Conservation (phyloP, 2,888 invertebrate genomes). For the Anoncus sp. region DNA sequence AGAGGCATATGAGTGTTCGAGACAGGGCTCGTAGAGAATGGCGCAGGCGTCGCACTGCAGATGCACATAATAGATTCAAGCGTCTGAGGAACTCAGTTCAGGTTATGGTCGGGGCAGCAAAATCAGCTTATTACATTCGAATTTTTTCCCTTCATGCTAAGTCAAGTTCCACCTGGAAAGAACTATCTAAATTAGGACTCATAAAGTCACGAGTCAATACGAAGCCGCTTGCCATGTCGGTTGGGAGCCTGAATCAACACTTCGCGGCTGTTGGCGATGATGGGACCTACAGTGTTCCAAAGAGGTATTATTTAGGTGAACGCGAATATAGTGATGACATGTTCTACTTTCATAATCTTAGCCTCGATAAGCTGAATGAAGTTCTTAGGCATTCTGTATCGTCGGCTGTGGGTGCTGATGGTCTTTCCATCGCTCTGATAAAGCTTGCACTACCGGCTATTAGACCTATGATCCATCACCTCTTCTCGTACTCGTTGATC, state of each 20-base stretch:
- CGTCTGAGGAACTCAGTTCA: conserved; percentile 7
- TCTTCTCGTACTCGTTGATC: not conserved
- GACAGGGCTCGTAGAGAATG: conserved; percentile 2
- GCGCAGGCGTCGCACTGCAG: not conserved
- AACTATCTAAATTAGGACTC: not conserved
- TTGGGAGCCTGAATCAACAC: not conserved
- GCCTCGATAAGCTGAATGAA: not conserved
- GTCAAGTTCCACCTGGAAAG: conserved; percentile 1
- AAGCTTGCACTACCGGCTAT: not conserved
- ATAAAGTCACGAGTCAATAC: not conserved
- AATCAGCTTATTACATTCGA: not conserved
- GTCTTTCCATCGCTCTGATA: not conserved
- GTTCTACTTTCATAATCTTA: not conserved
- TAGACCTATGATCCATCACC: conserved; percentile 4
- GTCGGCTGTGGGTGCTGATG: not conserved
- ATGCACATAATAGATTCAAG: not conserved
- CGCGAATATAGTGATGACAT: not conserved
- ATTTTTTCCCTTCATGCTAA: not conserved
- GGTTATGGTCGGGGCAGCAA: not conserved
- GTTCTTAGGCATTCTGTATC: not conserved
- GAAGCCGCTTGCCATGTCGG: not conserved
- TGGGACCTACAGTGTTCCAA: not conserved
- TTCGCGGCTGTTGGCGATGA: not conserved
- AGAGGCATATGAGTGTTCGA: not conserved
- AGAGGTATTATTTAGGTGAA: not conserved